phyloP scores from a whole-genome alignment of 2,113 vertebrate species.

The Caretta caretta region DNA sequence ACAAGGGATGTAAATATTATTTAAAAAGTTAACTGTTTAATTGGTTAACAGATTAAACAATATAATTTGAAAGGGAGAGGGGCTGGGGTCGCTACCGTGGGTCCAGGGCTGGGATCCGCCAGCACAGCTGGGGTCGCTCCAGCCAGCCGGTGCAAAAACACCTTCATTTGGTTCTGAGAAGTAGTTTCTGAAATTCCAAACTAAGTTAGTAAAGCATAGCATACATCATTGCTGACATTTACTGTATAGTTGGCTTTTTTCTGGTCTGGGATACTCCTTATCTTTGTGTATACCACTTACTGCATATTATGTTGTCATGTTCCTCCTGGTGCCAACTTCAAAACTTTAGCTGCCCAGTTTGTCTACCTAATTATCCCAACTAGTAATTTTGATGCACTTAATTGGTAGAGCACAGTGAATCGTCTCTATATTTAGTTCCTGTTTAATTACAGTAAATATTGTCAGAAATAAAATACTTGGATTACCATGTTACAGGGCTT shows the following conservation, averaged over 20 bases:
- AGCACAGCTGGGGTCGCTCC: no score
- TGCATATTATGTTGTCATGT: conserved; percentile 13
- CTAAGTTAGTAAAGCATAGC: neutral
- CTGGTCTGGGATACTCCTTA: conserved; percentile 18
- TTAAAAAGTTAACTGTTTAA: no score
- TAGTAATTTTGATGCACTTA: conserved; percentile 74
- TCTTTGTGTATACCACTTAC: conserved; percentile 32
- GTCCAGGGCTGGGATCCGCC: no score
- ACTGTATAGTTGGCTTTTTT: neutral
- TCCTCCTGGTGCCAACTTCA: conserved; percentile 63
- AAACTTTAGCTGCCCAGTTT: conserved; percentile 60
- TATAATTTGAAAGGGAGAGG: no score
- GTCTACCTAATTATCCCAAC: conserved; percentile 69
- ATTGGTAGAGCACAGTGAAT: conserved; percentile 70
- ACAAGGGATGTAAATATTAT: no score
- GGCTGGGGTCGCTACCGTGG: no score
- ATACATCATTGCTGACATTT: conserved; percentile 3
- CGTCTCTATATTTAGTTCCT: conserved; percentile 65
- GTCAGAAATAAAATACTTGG: conserved; percentile 64
- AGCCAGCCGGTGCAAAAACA: neutral
- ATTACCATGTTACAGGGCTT: neutral
- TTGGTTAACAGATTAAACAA: no score
- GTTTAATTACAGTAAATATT: conserved; percentile 75
- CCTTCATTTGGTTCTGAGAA: conserved; percentile 12
- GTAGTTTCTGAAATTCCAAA: conserved; percentile 21